A percentile compares a stretch with the other conserved stretches of the same genome.
These are phyloP conservation scores for Python bivittatus DNA, from an alignment of 2,113 vertebrate genomes.

Conservation along the genomic window DNA sequence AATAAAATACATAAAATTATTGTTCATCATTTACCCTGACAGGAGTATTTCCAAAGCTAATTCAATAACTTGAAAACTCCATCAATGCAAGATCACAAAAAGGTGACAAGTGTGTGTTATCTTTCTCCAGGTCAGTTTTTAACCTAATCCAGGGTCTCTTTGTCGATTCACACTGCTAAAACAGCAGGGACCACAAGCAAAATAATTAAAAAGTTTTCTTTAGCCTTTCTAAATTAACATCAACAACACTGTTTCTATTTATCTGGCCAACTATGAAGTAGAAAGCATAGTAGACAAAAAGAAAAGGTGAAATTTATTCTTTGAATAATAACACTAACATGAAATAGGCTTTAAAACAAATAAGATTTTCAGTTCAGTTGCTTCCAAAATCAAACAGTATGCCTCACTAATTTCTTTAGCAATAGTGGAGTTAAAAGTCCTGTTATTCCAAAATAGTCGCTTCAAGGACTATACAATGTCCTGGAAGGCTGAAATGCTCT, in stretches of 20 bases:
- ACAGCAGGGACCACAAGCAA: neutral
- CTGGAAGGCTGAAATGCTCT: neutral
- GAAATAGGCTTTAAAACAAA: neutral
- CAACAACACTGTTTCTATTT: no score
- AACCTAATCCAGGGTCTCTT: neutral
- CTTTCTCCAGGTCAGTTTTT: neutral
- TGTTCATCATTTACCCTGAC: neutral
- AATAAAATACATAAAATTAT: neutral
- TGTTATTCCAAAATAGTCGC: neutral
- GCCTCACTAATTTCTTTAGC: neutral
- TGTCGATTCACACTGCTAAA: neutral
- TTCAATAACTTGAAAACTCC: neutral
- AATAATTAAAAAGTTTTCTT: neutral
- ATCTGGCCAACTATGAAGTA: neutral
- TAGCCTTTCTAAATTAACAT: neutral
- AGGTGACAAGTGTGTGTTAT: neutral
- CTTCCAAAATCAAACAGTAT: neutral
- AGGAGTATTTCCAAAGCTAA: neutral
- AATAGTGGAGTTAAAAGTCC: neutral
- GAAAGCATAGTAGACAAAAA: neutral
- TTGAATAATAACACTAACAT: neutral
- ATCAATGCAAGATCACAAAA: neutral
- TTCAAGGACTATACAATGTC: neutral
- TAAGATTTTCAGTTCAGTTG: neutral
- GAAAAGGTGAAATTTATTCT: neutral